Evolutionary conservation across 2,888 invertebrate species (phyloP).

Genomic region (Drosophila lacicola): DNA sequence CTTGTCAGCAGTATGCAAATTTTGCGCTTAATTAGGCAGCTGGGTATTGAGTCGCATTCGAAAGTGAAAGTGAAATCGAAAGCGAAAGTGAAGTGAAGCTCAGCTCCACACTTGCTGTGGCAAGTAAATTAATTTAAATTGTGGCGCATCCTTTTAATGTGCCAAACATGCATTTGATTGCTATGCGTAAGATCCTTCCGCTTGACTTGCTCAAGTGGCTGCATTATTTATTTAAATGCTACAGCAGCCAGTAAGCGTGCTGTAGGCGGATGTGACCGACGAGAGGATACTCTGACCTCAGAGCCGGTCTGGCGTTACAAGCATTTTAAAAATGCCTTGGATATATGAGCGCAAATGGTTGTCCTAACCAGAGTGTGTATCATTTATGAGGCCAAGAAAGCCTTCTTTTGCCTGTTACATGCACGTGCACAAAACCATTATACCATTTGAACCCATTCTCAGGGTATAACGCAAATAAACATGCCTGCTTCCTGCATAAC

Average conservation of each 20-base stretch:
- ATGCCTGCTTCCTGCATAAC: conserved; percentile 25
- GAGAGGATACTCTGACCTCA: no score
- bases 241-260: background rate
- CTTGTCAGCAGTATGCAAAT: conserved; percentile 51
- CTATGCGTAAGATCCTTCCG: conserved; percentile 35
- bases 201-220: conserved; percentile 57
- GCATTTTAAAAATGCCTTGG: no score
- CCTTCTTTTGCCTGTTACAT: no score
- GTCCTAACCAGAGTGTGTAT: no score
- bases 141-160: conserved; percentile 31
- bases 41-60: conserved; percentile 39
- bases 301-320: no score
- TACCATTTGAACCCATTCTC: no score
- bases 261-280: no score
- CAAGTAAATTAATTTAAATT: conserved; percentile 50
- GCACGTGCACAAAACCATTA: no score
- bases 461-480: conserved; percentile 44
- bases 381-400: no score
- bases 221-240: conserved; percentile 72
- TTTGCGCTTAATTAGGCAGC: conserved; percentile 56
- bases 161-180: conserved; percentile 32
- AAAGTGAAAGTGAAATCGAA: conserved; percentile 29
- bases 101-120: background rate
- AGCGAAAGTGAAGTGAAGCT: conserved; percentile 17
- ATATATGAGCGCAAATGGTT: no score